Percentiles rank a stretch among this genome's conserved stretches.
These are phyloP conservation scores for Himalopsyche tibetana DNA, from an alignment of 2,888 invertebrate species.

Conservation along the genomic window DNA sequence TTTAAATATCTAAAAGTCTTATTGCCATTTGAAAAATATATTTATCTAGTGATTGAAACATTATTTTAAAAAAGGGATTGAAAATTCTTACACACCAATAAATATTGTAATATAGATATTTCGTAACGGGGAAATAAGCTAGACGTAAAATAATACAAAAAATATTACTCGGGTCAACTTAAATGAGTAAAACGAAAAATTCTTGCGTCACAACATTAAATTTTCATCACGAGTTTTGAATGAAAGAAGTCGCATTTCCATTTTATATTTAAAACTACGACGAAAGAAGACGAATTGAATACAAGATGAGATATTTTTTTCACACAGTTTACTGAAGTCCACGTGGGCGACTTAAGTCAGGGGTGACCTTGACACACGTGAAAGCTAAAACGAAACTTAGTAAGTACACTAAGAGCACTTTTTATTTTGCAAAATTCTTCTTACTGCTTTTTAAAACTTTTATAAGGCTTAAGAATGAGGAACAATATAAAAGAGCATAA, in stretches of 20 bases:
- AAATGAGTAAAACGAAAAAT: not conserved
- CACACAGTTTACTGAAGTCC: not conserved
- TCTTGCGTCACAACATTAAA: not conserved
- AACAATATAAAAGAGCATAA: too few relatives aligned
- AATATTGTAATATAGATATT: too few relatives aligned
- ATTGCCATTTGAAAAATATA: too few relatives aligned
- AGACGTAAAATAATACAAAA: too few relatives aligned
- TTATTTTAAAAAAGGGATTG: too few relatives aligned
- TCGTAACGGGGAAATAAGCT: too few relatives aligned
- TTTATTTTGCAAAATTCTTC: too few relatives aligned
- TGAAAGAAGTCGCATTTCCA: not conserved
- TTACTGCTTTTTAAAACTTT: not conserved
- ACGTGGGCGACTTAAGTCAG: not conserved
- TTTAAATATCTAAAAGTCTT: too few relatives aligned
- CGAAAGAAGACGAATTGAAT: constrained; percentile 3
- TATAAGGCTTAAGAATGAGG: not conserved
- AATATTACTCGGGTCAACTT: not conserved
- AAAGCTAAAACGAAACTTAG: too few relatives aligned
- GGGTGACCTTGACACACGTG: not conserved
- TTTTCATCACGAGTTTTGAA: not conserved
- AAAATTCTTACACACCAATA: too few relatives aligned
- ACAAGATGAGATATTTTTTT: constrained; percentile 15
- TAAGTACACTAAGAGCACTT: too few relatives aligned
- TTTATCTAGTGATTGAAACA: too few relatives aligned
- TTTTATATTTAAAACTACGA: constrained; percentile 29